These are phyloP conservation scores for Aleiodes alternator DNA, from an alignment of 2,888 invertebrate genomes.

Conservation along the genomic window DNA sequence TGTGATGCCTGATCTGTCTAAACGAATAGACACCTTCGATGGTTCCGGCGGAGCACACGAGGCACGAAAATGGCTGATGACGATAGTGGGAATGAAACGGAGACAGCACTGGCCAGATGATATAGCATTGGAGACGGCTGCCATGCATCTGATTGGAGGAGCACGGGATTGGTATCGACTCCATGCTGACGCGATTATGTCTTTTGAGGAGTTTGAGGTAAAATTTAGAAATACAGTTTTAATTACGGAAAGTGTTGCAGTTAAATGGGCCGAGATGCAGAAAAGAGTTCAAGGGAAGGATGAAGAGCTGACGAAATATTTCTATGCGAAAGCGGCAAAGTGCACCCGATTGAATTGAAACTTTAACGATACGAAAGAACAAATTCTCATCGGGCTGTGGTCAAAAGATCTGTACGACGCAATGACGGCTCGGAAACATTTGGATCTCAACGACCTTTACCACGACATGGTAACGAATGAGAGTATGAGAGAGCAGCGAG, in stretches of 20 bases:
- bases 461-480: slow-evolving; percentile 30
- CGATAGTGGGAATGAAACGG: slow-evolving; percentile 1
- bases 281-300: slow-evolving; percentile 11
- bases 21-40: slow-evolving; percentile 15
- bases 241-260: slow-evolving; percentile 13
- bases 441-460: not conserved
- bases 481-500: not conserved
- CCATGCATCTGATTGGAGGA: slow-evolving; percentile 37
- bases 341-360: slow-evolving; percentile 3
- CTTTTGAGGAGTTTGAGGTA: not conserved
- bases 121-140: slow-evolving; percentile 31
- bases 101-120: slow-evolving; percentile 26
- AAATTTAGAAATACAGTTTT: slow-evolving; percentile 6
- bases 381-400: slow-evolving; percentile 29
- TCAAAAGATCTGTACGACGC: slow-evolving; percentile 27
- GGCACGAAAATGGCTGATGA: slow-evolving; percentile 28
- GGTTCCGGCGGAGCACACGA: slow-evolving; percentile 4
- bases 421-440: slow-evolving; percentile 18
- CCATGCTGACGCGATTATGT: not conserved
- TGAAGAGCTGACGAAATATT: slow-evolving; percentile 14
- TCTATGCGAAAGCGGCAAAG: not conserved
- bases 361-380: slow-evolving; percentile 22
- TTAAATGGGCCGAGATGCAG: slow-evolving; percentile 28
- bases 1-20: slow-evolving; percentile 17
- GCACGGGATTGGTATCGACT: slow-evolving; percentile 40